Percentiles rank a stretch among this genome's conserved stretches.
Evolutionary conservation across 2,113 vertebrate species (phyloP).

Genomic region (Stigmatopora argus): DNA sequence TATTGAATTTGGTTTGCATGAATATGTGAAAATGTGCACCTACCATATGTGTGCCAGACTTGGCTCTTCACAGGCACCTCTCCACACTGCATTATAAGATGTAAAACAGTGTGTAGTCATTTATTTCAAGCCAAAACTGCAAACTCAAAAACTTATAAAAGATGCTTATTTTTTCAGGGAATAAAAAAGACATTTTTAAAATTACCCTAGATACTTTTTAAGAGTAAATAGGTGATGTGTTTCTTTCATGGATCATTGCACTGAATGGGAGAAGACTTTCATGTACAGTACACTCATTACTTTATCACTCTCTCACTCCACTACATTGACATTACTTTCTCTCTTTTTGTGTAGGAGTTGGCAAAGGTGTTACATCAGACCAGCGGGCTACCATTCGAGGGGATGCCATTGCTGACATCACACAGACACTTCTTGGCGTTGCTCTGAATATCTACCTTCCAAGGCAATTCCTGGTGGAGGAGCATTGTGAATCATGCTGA

Average conservation of each 20-base stretch:
- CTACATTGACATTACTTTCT: slow-evolving; percentile 18
- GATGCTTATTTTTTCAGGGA: neutral
- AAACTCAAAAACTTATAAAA: neutral
- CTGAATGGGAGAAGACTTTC: neutral
- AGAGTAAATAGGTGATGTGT: slow-evolving; percentile 16
- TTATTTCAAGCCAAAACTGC: neutral
- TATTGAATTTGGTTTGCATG: slow-evolving; percentile 55
- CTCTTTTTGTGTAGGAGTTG: slow-evolving; percentile 40
- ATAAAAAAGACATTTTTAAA: neutral
- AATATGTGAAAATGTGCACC: slow-evolving; percentile 9
- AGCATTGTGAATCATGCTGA: slow-evolving; percentile 39
- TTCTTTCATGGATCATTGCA: slow-evolving; percentile 10
- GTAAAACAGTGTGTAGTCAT: neutral
- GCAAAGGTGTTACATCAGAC: slow-evolving; percentile 25
- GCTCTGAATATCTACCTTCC: neutral
- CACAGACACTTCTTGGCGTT: neutral
- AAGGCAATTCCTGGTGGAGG: slow-evolving; percentile 34
- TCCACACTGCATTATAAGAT: no score
- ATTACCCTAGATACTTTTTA: slow-evolving; percentile 17
- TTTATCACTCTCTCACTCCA: slow-evolving; percentile 1
- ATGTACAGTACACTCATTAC: neutral
- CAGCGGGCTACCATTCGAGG: neutral
- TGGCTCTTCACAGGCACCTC: slow-evolving; percentile 15
- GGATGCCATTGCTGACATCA: slow-evolving; percentile 20
- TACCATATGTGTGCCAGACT: slow-evolving; percentile 9